Evolutionary conservation across 2,888 invertebrate species (phyloP).

Genomic region (Ophonus ardosiacus): DNA sequence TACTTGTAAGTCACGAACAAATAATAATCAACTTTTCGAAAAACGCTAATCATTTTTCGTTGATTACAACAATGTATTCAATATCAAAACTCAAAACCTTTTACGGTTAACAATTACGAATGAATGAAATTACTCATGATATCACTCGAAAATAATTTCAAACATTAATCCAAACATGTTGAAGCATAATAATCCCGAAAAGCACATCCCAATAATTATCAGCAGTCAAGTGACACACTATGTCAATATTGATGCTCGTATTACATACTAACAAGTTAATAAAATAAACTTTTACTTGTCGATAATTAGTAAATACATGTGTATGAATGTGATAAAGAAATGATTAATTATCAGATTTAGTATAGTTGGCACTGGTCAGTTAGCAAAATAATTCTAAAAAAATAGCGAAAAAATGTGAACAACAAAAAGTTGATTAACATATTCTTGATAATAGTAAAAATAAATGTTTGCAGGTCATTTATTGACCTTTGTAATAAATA

Average conservation of each 20-base stretch:
- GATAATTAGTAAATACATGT: not conserved
- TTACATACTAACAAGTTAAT: slow-evolving; percentile 26
- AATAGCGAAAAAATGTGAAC: not conserved
- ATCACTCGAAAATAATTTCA: slow-evolving; percentile 1
- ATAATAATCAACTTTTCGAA: not conserved
- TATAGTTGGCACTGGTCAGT: not conserved
- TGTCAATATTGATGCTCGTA: slow-evolving; percentile 32
- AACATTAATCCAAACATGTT: slow-evolving; percentile 8
- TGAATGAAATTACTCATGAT: slow-evolving; percentile 6
- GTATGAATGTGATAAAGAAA: slow-evolving; percentile 4
- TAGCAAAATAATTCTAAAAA: slow-evolving; percentile 9
- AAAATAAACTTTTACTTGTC: slow-evolving; percentile 12
- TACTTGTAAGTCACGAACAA: not conserved
- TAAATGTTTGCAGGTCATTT: not conserved
- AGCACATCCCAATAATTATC: slow-evolving; percentile 14
- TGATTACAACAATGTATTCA: slow-evolving; percentile 6
- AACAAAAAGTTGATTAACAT: not conserved
- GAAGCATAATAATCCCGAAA: slow-evolving; percentile 15
- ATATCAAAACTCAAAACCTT: not conserved
- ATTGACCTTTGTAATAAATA: not conserved
- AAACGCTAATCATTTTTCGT: not conserved
- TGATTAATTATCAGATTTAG: slow-evolving; percentile 18
- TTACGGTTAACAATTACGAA: slow-evolving; percentile 9
- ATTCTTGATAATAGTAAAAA: not conserved
- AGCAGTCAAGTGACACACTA: not conserved